Conservation (phyloP, 2,113 vertebrate species). For the Scophthalmus maximus region DNA sequence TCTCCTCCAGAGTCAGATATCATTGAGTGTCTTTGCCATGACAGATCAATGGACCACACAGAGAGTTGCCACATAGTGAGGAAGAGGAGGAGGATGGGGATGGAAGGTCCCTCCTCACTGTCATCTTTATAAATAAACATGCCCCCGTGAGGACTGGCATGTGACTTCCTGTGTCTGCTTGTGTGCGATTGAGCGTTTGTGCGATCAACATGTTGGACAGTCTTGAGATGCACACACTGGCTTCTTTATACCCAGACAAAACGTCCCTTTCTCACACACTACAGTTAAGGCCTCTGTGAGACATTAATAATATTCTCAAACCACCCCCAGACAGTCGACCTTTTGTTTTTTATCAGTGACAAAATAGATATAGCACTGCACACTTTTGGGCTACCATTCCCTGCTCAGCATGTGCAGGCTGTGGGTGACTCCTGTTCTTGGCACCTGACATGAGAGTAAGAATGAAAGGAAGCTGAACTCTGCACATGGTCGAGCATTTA, state of each 20-base stretch:
- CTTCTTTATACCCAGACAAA: not conserved
- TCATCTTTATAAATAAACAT: conserved; percentile 73
- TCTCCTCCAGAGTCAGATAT: conserved; percentile 4
- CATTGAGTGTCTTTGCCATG: not conserved
- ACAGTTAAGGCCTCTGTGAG: conserved; percentile 18
- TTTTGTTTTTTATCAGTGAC: no score
- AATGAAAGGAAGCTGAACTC: no score
- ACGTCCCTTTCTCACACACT: no score
- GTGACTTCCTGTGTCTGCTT: conserved; percentile 80
- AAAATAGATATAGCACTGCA: no score
- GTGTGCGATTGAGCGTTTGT: conserved; percentile 54
- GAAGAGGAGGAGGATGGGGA: not conserved
- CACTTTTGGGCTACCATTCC: not conserved
- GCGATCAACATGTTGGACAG: not conserved
- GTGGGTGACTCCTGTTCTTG: not conserved
- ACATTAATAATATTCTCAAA: not conserved
- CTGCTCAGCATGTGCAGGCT: conserved; percentile 4
- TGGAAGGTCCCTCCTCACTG: conserved; percentile 43
- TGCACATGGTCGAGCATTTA: no score
- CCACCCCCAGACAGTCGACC: not conserved
- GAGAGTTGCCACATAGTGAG: conserved; percentile 16
- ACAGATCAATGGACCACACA: conserved; percentile 43
- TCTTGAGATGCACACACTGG: not conserved
- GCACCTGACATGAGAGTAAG: not conserved
- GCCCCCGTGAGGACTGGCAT: conserved; percentile 72